phyloP scores from a whole-genome alignment of 2,113 vertebrate genomes.

The Stomatorhinus ivindoensis region DNA sequence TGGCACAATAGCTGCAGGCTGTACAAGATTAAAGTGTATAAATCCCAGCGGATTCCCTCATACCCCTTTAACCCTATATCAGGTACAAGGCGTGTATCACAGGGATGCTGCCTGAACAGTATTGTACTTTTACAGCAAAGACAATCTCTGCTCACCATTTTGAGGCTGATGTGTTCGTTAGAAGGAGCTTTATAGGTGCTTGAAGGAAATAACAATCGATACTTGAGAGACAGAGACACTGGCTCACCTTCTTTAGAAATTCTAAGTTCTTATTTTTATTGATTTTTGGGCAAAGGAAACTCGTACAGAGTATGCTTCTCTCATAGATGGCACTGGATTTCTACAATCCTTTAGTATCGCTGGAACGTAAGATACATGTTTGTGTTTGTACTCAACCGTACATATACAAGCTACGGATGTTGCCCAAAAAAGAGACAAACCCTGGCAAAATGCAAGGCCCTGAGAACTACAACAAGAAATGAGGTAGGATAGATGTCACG shows the following conservation, averaged over 20 bases:
- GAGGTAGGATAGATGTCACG: slow-evolving; percentile 32
- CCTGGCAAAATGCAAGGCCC: slow-evolving; percentile 18
- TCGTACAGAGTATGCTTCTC: slow-evolving; percentile 7
- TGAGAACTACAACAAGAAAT: slow-evolving; percentile 28
- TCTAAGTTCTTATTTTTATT: not conserved
- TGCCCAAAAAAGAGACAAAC: not conserved
- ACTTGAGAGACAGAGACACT: not conserved
- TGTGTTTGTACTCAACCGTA: not conserved
- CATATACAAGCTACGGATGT: not conserved
- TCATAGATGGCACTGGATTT: slow-evolving; percentile 10
- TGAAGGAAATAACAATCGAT: not conserved
- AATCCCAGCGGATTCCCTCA: not conserved
- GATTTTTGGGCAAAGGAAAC: not conserved
- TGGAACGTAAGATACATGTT: not conserved
- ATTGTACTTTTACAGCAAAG: not conserved
- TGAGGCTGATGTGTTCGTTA: not conserved
- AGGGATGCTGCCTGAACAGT: not conserved
- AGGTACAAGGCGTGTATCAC: not conserved
- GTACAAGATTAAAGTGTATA: not conserved
- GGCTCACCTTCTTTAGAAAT: not conserved
- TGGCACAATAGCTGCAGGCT: not conserved
- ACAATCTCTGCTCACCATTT: not conserved
- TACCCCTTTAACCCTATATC: not conserved
- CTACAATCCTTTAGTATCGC: slow-evolving; percentile 13
- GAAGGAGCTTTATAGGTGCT: not conserved